Percentiles rank a stretch among this genome's conserved stretches.
phyloP scores from a whole-genome alignment of 2,113 vertebrate genomes.

The Theristicus caerulescens region DNA sequence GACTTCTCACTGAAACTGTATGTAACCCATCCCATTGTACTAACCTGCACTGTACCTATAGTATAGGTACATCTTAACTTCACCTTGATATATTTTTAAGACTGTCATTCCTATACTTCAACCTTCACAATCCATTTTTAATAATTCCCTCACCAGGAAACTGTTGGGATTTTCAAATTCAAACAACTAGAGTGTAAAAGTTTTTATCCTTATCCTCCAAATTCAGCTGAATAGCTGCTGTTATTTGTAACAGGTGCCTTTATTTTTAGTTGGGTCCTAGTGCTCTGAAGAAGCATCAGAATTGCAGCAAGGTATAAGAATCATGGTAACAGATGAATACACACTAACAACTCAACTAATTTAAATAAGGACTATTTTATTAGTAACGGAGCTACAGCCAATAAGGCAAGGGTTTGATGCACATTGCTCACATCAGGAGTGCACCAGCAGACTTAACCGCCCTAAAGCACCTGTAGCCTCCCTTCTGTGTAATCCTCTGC shows the following conservation, averaged over 20 bases:
- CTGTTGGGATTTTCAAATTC: not conserved
- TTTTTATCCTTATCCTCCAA: not conserved
- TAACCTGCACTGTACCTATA: not conserved
- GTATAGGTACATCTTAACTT: not conserved
- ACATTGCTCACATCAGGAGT: fast-evolving
- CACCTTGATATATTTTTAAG: no score
- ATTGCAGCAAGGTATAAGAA: not conserved
- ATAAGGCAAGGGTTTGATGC: not conserved
- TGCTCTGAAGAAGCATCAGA: not conserved
- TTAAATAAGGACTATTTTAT: not conserved
- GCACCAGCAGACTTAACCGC: not conserved
- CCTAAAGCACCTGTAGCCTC: no score
- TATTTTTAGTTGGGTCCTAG: not conserved
- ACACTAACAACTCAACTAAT: not conserved
- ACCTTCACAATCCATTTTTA: not conserved
- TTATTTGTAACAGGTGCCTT: not conserved
- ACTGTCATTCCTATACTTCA: not conserved
- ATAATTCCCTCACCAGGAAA: not conserved
- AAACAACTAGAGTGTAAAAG: not conserved
- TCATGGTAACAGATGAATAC: not conserved
- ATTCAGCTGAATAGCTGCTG: not conserved
- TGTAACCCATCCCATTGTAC: not conserved
- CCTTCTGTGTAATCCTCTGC: not conserved
- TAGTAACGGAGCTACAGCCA: not conserved
- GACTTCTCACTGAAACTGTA: not conserved